A percentile compares a stretch with the other conserved stretches of the same genome.
phyloP scores from a whole-genome alignment of 2,888 invertebrate genomes.

The Acrocera orbiculus region DNA sequence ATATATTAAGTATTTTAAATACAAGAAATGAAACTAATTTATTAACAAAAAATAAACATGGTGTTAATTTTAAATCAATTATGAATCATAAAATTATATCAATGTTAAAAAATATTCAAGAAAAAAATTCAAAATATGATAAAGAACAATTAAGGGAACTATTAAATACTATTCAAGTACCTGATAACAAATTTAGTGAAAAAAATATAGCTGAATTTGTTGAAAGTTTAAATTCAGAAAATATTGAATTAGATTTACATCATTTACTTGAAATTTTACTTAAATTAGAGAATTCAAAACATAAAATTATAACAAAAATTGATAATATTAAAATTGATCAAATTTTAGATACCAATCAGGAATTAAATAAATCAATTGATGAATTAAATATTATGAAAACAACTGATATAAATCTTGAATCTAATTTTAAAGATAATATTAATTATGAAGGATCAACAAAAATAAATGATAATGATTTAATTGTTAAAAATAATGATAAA shows the following conservation, averaged over 20 bases:
- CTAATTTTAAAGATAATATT: no score
- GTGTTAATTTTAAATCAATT: slow-evolving; percentile 6
- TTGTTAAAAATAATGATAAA: neutral
- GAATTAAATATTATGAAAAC: no score
- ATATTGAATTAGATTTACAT: slow-evolving; percentile 22
- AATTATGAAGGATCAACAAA: neutral
- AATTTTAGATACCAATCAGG: slow-evolving; percentile 15
- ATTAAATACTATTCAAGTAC: slow-evolving; percentile 20
- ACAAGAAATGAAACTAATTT: slow-evolving; percentile 12
- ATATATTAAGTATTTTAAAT: slow-evolving; percentile 22
- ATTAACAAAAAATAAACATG: slow-evolving; percentile 4
- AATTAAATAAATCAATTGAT: no score
- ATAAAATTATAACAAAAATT: neutral
- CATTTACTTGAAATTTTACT: slow-evolving; percentile 22
- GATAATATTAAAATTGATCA: slow-evolving; percentile 14
- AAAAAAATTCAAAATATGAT: slow-evolving; percentile 21
- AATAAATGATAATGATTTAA: neutral
- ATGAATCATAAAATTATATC: slow-evolving; percentile 13
- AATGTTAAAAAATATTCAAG: slow-evolving; percentile 14
- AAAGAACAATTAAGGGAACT: slow-evolving; percentile 21
- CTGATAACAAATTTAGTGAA: slow-evolving; percentile 19
- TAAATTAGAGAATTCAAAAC: slow-evolving; percentile 18
- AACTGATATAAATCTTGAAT: neutral
- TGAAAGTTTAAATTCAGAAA: slow-evolving; percentile 22
- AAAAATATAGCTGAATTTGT: slow-evolving; percentile 25